Conservation (phyloP, 2,113 vertebrate species). For the Mormyrus iriodes region DNA sequence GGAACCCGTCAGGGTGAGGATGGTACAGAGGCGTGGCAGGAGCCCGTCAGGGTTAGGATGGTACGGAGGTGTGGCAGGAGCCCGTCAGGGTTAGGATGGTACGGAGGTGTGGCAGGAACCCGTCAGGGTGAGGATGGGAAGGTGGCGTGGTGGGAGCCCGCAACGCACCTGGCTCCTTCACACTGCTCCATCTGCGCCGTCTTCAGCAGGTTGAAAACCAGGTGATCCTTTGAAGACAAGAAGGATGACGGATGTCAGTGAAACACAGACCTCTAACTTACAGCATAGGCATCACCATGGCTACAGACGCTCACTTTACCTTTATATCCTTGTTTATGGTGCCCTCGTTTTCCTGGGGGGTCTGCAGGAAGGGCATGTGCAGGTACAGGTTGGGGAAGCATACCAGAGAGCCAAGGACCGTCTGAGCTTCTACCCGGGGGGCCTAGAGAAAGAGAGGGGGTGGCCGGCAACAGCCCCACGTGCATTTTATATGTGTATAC, state of each 20-base stretch:
- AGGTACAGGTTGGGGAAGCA: slow-evolving; percentile 90
- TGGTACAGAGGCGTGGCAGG: background rate
- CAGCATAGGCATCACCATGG: background rate
- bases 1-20: background rate
- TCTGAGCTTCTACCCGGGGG: slow-evolving; percentile 85
- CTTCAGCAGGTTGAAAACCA: slow-evolving; percentile 83
- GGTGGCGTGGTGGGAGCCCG: background rate
- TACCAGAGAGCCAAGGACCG: slow-evolving; percentile 86
- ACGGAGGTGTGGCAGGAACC: background rate
- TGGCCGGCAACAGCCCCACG: background rate
- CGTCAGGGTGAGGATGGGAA: background rate
- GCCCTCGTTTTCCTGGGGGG: slow-evolving; percentile 59
- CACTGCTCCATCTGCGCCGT: slow-evolving; percentile 82
- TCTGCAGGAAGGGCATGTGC: slow-evolving; percentile 69
- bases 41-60: background rate
- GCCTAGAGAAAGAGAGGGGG: slow-evolving; percentile 57
- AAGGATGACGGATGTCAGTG: background rate
- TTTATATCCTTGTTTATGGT: slow-evolving; percentile 71
- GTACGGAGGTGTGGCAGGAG: background rate
- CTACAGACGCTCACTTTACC: slow-evolving; percentile 52
- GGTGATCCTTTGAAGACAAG: slow-evolving; percentile 66
- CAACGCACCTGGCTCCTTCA: slow-evolving; percentile 84
- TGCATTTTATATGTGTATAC: background rate
- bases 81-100: background rate
- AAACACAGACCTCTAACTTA: background rate